Evolutionary conservation across 2,113 vertebrate species (phyloP).

Genomic region (Columba janthina): DNA sequence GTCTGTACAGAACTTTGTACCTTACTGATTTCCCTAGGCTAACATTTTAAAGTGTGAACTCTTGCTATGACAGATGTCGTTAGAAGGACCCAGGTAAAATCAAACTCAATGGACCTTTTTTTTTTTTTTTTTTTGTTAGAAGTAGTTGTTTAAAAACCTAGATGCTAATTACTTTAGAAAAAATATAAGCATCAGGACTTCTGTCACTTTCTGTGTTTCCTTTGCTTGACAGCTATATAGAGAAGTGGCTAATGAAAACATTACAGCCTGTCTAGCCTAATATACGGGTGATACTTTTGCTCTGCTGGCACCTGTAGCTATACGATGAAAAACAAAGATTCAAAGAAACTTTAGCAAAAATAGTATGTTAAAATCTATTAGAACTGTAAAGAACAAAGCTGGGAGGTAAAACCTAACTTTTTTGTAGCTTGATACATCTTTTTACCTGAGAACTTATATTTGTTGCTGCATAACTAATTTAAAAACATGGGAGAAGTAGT

Average conservation of each 20-base stretch:
- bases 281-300: background rate
- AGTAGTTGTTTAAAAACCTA: background rate
- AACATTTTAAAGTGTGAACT: background rate
- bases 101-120: background rate
- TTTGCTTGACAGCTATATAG: background rate
- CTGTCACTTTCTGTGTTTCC: background rate
- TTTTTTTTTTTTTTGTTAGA: background rate
- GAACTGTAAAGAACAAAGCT: background rate
- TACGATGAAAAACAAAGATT: background rate
- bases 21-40: background rate
- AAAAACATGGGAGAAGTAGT: background rate
- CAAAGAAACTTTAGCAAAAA: background rate
- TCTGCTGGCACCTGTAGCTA: background rate
- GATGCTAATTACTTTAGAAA: background rate
- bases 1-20: background rate
- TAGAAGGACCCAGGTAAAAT: background rate
- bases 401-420: background rate
- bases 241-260: background rate
- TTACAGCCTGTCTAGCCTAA: background rate
- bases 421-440: background rate
- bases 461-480: background rate
- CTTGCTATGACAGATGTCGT: background rate
- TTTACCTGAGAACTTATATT: background rate
- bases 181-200: background rate
- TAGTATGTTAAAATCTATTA: background rate